These are phyloP conservation scores for Chironomus striatipennis DNA, from an alignment of 1,140 invertebrate genomes.

Conservation along the genomic window DNA sequence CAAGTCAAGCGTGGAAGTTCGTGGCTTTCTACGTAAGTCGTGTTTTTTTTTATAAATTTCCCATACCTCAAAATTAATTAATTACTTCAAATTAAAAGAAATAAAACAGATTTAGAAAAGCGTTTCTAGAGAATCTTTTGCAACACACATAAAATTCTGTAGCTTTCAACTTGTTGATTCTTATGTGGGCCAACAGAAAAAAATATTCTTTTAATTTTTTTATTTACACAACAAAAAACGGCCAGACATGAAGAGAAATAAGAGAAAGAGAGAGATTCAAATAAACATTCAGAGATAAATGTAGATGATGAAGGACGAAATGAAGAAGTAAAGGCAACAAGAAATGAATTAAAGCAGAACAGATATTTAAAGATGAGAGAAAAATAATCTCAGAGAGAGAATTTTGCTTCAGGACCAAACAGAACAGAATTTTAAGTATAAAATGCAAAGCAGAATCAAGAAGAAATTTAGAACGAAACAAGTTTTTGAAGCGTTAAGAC, in stretches of 20 bases:
- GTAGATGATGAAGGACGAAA: too few species aligned
- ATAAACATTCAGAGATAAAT: neutral
- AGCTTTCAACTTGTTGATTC: neutral
- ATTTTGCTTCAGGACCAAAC: neutral
- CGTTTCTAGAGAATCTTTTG: too few species aligned
- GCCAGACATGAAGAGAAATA: neutral
- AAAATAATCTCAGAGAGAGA: neutral
- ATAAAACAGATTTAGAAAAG: too few species aligned
- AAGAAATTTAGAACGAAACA: constrained; percentile 12
- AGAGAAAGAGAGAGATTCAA: neutral
- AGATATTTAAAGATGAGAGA: neutral
- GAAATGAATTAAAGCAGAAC: neutral
- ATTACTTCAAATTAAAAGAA: too few species aligned
- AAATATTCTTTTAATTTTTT: neutral
- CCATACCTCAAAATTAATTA: too few species aligned
- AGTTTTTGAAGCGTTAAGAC: constrained; percentile 20
- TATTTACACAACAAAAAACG: neutral
- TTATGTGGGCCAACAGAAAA: neutral
- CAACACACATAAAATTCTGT: too few species aligned
- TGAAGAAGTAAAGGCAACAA: too few species aligned
- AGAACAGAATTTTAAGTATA: neutral
- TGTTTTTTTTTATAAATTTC: too few species aligned
- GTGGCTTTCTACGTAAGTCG: too few species aligned
- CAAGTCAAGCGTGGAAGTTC: too few species aligned
- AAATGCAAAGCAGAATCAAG: neutral